Base-by-base conservation (phyloP, 2,888 invertebrate genomes). In the Cerceris ruficornis region DNA sequence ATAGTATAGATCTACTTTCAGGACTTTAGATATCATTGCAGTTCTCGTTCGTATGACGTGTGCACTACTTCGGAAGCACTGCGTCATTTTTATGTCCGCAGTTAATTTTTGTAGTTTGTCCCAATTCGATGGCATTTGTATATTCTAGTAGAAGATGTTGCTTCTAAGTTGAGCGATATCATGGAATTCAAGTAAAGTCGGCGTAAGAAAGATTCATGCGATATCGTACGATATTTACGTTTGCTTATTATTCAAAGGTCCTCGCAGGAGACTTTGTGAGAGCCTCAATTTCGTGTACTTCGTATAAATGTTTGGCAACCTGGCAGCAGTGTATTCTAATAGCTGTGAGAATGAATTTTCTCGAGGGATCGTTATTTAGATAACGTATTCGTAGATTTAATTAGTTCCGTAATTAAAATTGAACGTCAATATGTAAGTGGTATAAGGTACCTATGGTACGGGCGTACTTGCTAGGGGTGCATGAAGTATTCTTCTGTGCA, bases 41-140 rank as follows among this genome's bases (percentile, higher is more conserved):
- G 39, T 67, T 66, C 15, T 17, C 28, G 66, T 76, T 66, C 67
- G 59, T 39, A 52, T 62, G 70, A 68, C 68, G 72, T 52, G 60
- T 59, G 72, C 70, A 50, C 61, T 73, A 72, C 62, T 73, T 75
- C 42, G 59, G 46, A 60, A 54, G 43, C 28, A 58, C 42, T 73
- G 58, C 55, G 60, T 60, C 60, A 71, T 79, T 82, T 82, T 80
- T 82, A 69, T 61, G 46, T 54, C 57, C 60, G 42, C 50, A 72
- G 67, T 80, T 80, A 80, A 80, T 80, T 67, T 78, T 68, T 71
- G 14, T 54, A 82, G 79, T 82, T 82, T 79, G 75, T 55, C 59
- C 75, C 54, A 79, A 71, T 79, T 82, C 57, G 57, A 69, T 75
- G 55, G 57, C 41, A 46, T 15, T 46, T 46, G 59, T 55, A 58